Evolutionary conservation across 1,140 invertebrate species (phyloP), one percentile per base, ranked within the genome.

Genomic region (Carposina sasakii): DNA sequence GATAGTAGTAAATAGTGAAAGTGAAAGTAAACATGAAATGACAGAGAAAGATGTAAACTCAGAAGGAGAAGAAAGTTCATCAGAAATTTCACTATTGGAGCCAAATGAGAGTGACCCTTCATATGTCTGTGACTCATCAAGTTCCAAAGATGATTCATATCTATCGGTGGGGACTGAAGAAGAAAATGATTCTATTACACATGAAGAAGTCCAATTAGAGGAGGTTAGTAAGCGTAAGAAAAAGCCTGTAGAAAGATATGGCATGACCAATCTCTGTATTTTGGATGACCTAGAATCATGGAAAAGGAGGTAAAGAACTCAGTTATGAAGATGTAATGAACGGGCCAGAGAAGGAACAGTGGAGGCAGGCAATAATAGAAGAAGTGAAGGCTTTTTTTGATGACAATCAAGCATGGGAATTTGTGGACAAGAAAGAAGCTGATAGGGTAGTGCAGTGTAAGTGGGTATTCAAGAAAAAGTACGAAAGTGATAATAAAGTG

Each of bases 381-480:
- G 53, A 63, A 47, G 22, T 59, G 12, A 39, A 58, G 16, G 45
- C 55, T 17, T 55, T 57, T 40, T n/a, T n/a, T n/a, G 42, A 59
- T 13, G 53, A 63, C 3, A 56, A 58, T 16, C 26, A 63, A 47
- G 47, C 49, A 33, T 56, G 48, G 53, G 48, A 52, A 44, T 13
- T 54, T 13, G 55, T 58, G 1, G 47, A 58, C 24, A 22, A 16
- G 20, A 33, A 44, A 5, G 33, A 50, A 42, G 30, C 39, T 37
- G 47, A 55, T 46, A 55, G 22, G 37, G 26, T 53, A 41, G 60
- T 58, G 33, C 36, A 62, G 26, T 57, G 49, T 31, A 62, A 54
- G 30, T 62, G 55, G 58, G 49, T 54, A 24, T 58, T 60, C 22
- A 54, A 52, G 17, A 67, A 49, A 43, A 63, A 60, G 31, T 48